Conservation (phyloP, 1,140 invertebrate species). For the Ceratosolen fusciceps region DNA sequence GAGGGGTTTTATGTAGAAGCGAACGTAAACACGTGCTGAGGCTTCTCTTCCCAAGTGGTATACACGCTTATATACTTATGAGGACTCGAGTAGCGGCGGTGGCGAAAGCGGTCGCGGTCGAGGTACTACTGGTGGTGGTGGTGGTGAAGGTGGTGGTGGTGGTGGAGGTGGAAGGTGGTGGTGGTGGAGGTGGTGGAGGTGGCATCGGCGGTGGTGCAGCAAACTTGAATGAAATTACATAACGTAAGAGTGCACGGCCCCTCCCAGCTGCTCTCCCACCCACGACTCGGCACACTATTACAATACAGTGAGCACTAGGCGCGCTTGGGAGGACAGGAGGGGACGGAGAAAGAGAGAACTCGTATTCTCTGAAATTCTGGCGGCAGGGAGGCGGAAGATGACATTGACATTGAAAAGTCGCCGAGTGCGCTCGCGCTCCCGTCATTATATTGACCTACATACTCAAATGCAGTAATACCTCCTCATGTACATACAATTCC, state of each 20-base stretch:
- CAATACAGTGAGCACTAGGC: too few relatives aligned
- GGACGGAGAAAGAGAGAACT: slow-evolving; percentile 20
- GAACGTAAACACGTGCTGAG: slow-evolving; percentile 31
- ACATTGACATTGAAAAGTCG: slow-evolving; percentile 50
- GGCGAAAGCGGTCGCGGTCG: too few relatives aligned
- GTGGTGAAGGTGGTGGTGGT: too few relatives aligned
- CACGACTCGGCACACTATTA: neutral
- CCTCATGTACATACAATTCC: too few relatives aligned
- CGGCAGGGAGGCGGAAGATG: slow-evolving; percentile 41
- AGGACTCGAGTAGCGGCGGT: too few relatives aligned
- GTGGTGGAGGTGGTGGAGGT: neutral
- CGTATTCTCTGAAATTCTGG: slow-evolving; percentile 41
- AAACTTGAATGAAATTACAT: slow-evolving; percentile 58
- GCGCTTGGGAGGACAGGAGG: neutral
- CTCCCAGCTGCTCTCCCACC: neutral
- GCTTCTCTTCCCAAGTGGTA: neutral
- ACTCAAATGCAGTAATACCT: too few relatives aligned
- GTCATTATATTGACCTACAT: too few relatives aligned
- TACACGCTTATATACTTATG: neutral
- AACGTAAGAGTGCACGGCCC: slow-evolving; percentile 45
- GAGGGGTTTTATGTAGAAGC: slow-evolving; percentile 6
- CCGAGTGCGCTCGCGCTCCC: slow-evolving; percentile 12
- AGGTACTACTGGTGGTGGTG: too few relatives aligned
- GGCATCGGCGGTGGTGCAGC: slow-evolving; percentile 31
- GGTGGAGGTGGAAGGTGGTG: neutral